phyloP scores from a whole-genome alignment of 2,113 vertebrate genomes.

The Clarias macrocephalus region DNA sequence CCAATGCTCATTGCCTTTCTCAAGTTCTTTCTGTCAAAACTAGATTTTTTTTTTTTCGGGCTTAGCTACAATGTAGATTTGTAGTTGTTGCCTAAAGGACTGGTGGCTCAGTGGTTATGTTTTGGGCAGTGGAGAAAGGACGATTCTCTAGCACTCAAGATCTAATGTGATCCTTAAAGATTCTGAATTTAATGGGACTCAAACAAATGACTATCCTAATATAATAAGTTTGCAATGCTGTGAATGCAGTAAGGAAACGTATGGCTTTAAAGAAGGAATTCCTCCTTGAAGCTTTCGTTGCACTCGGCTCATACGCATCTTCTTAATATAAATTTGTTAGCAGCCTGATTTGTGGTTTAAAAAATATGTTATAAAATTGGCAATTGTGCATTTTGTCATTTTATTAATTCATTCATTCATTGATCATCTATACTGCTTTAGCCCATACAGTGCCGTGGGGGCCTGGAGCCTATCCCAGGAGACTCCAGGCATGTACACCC shows the following conservation, averaged over 20 bases:
- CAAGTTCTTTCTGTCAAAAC: not conserved
- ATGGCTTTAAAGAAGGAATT: not conserved
- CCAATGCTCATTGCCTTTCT: not conserved
- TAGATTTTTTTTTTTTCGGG: not conserved
- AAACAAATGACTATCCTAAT: not conserved
- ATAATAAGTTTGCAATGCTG: not conserved
- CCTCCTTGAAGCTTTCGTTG: not conserved
- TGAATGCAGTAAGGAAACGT: not conserved
- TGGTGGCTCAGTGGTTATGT: not conserved
- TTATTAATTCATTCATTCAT: not conserved
- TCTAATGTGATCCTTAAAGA: not conserved
- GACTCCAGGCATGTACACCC: too few relatives aligned
- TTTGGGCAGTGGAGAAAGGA: not conserved
- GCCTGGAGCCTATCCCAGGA: too few relatives aligned
- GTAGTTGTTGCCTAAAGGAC: not conserved
- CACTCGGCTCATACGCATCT: not conserved
- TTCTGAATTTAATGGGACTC: not conserved
- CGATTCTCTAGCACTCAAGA: not conserved
- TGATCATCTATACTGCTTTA: too few relatives aligned
- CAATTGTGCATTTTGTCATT: not conserved
- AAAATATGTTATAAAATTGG: not conserved
- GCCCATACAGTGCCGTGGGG: too few relatives aligned
- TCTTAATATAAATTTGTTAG: not conserved
- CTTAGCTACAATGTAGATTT: not conserved
- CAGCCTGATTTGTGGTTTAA: not conserved